Conservation (phyloP, 2,888 invertebrate species). For the Podotricha telesiphe region DNA sequence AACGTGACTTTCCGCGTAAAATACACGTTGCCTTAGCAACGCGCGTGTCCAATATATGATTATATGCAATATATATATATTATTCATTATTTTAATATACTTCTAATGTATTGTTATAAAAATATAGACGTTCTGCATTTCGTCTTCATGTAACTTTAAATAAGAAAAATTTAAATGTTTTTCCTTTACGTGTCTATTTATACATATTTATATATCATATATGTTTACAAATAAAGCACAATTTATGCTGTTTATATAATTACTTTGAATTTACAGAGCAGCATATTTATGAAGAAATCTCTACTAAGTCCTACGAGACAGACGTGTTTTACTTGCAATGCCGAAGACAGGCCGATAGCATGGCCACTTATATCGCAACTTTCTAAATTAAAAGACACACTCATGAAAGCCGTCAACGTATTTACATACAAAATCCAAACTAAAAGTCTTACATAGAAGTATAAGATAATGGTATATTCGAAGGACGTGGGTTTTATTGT, state of each 20-base stretch:
- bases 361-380: constrained; percentile 66
- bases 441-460: constrained; percentile 32
- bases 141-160: too few species aligned
- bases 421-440: constrained; percentile 56
- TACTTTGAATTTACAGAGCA: constrained; percentile 57
- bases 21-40: too few species aligned
- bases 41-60: too few species aligned
- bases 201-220: too few species aligned
- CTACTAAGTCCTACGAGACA: constrained; percentile 56
- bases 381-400: constrained; percentile 62
- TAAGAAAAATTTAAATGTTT: too few species aligned
- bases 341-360: constrained; percentile 64
- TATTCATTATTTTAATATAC: too few species aligned
- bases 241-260: neutral
- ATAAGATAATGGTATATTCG: neutral
- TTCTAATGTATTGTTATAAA: too few species aligned
- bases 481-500: too few species aligned
- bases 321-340: constrained; percentile 68
- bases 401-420: constrained; percentile 58
- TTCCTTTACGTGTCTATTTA: too few species aligned
- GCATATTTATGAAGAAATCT: constrained; percentile 59
- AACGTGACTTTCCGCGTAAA: too few species aligned
- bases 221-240: neutral
- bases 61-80: too few species aligned
- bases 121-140: too few species aligned